These are phyloP conservation scores for Semnopithecus entellus DNA, from an alignment of 2,113 vertebrate species.

Conservation along the genomic window DNA sequence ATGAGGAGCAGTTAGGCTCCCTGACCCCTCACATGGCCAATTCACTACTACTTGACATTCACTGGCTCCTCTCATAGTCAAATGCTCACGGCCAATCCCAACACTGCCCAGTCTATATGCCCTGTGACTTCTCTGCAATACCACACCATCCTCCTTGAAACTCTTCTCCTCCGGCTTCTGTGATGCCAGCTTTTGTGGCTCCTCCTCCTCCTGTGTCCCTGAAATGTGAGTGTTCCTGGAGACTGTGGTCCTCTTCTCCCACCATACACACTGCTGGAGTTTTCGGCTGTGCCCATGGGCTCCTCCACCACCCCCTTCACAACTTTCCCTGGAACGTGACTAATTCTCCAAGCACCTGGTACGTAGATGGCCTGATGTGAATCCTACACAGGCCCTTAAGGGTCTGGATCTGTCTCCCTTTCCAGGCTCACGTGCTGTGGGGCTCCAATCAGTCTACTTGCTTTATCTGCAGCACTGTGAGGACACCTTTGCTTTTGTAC, in stretches of 20 bases:
- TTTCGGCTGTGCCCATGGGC: neutral
- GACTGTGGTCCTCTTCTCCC: neutral
- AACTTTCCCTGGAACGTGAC: neutral
- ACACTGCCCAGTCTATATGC: neutral
- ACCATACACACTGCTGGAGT: accelerated
- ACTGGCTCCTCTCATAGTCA: neutral
- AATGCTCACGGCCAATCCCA: neutral
- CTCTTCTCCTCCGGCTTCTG: neutral
- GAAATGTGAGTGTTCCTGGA: neutral
- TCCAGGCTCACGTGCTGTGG: neutral
- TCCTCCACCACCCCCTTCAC: neutral
- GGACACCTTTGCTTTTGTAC: neutral
- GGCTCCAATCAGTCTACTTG: too few relatives aligned
- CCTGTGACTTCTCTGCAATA: neutral
- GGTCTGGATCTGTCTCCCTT: neutral
- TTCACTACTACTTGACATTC: neutral
- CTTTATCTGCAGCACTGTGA: too few relatives aligned
- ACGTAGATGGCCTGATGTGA: neutral
- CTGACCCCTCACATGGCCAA: too few relatives aligned
- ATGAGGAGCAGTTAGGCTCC: neutral
- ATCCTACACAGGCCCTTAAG: neutral
- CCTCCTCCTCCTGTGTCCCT: neutral
- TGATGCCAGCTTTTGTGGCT: neutral
- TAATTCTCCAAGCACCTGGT: neutral
- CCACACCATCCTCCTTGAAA: neutral